Base-by-base conservation (phyloP, 2,888 invertebrate genomes). In the Oithona nana region DNA sequence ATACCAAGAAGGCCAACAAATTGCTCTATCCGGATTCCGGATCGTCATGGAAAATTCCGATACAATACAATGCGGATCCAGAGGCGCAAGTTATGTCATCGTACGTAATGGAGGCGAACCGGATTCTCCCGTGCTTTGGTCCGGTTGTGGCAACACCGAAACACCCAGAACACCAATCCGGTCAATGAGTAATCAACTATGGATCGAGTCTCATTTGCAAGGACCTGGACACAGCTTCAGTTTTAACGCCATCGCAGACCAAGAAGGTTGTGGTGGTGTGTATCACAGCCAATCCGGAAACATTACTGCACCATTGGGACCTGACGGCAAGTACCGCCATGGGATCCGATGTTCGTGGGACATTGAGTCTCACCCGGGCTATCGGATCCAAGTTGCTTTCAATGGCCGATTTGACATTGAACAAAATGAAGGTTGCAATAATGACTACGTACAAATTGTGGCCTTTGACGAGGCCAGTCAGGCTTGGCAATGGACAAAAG, bases 261-360 rank as follows among this genome's bases (percentile, higher is more conserved):
- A n/a, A 1, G 24, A 22, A 22, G 59, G 59, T 1, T 59, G 59
- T 59, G 59, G 59, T 48, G 59, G 59, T 24, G 20, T 26, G 1
- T 28, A 22, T 59, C 59, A 59, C 50, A 26, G 59, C 1, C 24
- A 13, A 11, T 26, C 1, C 3, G 59, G 59, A n/a, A 59, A 39
- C 49, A 28, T 59, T 4, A 49, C 59, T 39, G 39, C 39, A 4
- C 50, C 59, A 48, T 11, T 39, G 8, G 16, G 22, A 4, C 16
- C 13, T 16, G 59, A 29, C 1, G 11, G 28, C 8, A 59, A 59
- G 49, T 59, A 59, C n/a, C 28, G 24, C 22, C 48, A 49, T 48
- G 59, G 49, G 50, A 49, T 59, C n/a, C 28, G 29, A 13, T 59
- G 59, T 28, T n/a, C 50, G 20, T 59, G 59, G 59, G 59, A 59